phyloP scores from a whole-genome alignment of 1,140 invertebrate genomes.

The Nautilus pompilius region DNA sequence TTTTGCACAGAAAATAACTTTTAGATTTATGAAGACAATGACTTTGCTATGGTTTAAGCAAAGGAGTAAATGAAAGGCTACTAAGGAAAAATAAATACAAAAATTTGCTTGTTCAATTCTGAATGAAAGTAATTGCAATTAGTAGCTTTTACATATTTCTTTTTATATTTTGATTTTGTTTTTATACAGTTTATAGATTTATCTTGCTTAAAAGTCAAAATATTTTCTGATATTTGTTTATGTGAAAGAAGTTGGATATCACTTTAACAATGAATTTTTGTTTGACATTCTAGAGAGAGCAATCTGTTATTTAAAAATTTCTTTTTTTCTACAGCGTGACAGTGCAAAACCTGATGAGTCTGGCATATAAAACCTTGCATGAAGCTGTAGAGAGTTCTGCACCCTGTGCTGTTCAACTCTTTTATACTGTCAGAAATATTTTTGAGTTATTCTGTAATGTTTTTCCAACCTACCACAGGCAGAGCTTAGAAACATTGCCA shows the following conservation, averaged over 20 bases:
- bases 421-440: slow-evolving; percentile 70
- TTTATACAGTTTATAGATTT: no score
- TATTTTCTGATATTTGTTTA: no score
- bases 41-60: no score
- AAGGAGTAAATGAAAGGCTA: no score
- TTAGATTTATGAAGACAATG: no score
- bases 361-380: slow-evolving; percentile 70
- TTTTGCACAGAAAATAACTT: no score
- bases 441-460: slow-evolving; percentile 76
- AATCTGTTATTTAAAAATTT: background rate
- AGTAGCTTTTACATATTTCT: no score
- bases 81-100: no score
- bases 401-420: slow-evolving; percentile 64
- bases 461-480: slow-evolving; percentile 74
- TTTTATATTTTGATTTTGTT: no score
- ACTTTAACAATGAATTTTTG: background rate
- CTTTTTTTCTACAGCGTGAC: slow-evolving; percentile 41
- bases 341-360: slow-evolving; percentile 62
- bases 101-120: no score
- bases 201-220: no score
- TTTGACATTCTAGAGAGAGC: background rate
- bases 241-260: background rate
- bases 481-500: slow-evolving; percentile 75
- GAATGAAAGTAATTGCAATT: no score
- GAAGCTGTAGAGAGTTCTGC: slow-evolving; percentile 64